These are phyloP conservation scores for Lypha dubia DNA, from an alignment of 2,888 invertebrate species.

Conservation along the genomic window DNA sequence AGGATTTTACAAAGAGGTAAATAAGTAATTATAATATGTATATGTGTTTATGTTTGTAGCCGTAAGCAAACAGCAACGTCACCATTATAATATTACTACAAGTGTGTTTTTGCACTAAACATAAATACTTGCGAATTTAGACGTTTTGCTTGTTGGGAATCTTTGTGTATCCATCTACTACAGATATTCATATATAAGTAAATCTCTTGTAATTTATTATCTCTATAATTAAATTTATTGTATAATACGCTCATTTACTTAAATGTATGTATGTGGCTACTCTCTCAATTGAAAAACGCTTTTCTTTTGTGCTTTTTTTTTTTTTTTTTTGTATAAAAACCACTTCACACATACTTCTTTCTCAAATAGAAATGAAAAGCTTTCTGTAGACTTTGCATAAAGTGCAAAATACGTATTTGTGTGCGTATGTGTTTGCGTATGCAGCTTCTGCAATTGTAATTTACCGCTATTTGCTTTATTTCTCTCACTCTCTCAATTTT, in stretches of 20 bases:
- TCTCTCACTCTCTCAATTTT: background rate
- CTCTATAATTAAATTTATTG: constrained; percentile 51
- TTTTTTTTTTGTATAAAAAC: background rate
- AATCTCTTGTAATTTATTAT: constrained; percentile 42
- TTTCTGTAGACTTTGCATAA: constrained; percentile 15
- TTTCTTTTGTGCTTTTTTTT: background rate
- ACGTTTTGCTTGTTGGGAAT: constrained; percentile 6
- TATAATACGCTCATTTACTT: constrained; percentile 37
- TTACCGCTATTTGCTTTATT: constrained; percentile 34
- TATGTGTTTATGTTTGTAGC: too few species aligned
- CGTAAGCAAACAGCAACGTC: too few species aligned
- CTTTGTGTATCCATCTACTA: constrained; percentile 55
- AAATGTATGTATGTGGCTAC: background rate
- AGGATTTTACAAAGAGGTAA: too few species aligned
- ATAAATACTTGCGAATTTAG: background rate
- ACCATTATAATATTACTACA: too few species aligned
- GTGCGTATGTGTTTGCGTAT: background rate
- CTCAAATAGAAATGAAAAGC: constrained; percentile 6
- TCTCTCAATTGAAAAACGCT: constrained; percentile 5
- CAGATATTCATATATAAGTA: constrained; percentile 31
- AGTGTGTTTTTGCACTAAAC: too few species aligned
- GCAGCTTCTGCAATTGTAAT: background rate
- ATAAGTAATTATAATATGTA: too few species aligned
- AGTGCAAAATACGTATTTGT: background rate
- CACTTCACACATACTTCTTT: constrained; percentile 1